Evolutionary conservation across 2,113 vertebrate genomes (phyloP).

Genomic region (Macquaria ambigua): DNA sequence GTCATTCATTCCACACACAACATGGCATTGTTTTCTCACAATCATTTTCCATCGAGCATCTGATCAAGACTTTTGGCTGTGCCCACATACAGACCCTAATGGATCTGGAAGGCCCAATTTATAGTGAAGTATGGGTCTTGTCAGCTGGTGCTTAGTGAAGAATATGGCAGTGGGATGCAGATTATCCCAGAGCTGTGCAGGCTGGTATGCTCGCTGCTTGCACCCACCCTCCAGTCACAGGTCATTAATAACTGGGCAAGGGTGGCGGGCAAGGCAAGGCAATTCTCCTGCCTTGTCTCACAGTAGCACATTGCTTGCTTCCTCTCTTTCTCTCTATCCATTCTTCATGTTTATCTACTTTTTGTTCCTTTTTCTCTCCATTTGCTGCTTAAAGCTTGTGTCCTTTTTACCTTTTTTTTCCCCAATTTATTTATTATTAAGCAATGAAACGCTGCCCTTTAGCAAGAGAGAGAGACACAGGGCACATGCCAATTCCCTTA

Average conservation of each 20-base stretch:
- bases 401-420: neutral
- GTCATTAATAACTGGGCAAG: constrained; percentile 51
- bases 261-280: constrained; percentile 5
- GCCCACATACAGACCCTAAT: constrained; percentile 43
- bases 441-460: neutral
- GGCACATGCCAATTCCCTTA: no score
- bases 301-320: neutral
- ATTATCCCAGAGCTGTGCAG: constrained; percentile 49
- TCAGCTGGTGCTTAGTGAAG: constrained; percentile 61
- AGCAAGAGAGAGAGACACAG: no score
- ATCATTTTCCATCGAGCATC: constrained; percentile 7
- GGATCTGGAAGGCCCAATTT: constrained; percentile 67
- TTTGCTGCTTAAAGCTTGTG: neutral
- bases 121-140: constrained; percentile 65
- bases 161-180: constrained; percentile 66
- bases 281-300: constrained; percentile 4
- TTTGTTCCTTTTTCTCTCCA: neutral
- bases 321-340: neutral
- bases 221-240: constrained; percentile 54
- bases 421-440: neutral
- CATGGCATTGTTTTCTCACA: neutral
- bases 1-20: neutral
- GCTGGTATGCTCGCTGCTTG: constrained; percentile 24
- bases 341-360: neutral
- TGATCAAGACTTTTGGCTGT: constrained; percentile 29